Conservation (phyloP, 2,797 vertebrate species). For the Ceryle rudis region DNA sequence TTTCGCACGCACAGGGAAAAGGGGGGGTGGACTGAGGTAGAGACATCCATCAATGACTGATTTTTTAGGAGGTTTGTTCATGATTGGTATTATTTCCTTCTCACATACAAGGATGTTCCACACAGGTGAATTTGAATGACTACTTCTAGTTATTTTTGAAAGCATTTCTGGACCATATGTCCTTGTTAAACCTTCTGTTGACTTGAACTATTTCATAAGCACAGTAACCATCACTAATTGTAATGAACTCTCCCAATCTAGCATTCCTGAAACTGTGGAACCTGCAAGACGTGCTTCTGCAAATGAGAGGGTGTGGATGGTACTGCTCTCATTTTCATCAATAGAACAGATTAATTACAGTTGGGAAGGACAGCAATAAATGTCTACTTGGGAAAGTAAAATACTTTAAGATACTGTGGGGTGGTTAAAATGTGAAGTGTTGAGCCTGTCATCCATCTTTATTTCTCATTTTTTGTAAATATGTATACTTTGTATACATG, state of each 20-base stretch:
- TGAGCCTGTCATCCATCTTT: background rate
- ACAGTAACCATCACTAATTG: background rate
- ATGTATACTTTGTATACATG: background rate
- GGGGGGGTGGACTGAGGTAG: constrained; percentile 49
- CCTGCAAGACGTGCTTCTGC: background rate
- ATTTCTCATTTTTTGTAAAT: background rate
- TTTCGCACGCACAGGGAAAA: constrained; percentile 74
- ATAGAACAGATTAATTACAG: background rate
- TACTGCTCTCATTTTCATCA: background rate
- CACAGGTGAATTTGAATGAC: background rate
- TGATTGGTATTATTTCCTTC: background rate
- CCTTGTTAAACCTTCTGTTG: background rate
- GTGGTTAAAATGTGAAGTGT: background rate
- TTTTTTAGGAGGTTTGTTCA: background rate
- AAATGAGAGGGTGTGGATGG: constrained; percentile 22
- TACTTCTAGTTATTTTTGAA: background rate
- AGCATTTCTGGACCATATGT: background rate
- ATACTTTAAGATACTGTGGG: background rate
- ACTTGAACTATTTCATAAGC: constrained; percentile 15
- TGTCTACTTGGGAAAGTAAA: background rate
- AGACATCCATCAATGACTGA: constrained; percentile 37
- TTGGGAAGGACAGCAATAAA: background rate
- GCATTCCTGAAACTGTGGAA: constrained; percentile 25
- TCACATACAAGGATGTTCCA: background rate
- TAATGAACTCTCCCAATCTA: background rate